Evolutionary conservation across 2,113 vertebrate species (phyloP).

Genomic region (Alectura lathami): DNA sequence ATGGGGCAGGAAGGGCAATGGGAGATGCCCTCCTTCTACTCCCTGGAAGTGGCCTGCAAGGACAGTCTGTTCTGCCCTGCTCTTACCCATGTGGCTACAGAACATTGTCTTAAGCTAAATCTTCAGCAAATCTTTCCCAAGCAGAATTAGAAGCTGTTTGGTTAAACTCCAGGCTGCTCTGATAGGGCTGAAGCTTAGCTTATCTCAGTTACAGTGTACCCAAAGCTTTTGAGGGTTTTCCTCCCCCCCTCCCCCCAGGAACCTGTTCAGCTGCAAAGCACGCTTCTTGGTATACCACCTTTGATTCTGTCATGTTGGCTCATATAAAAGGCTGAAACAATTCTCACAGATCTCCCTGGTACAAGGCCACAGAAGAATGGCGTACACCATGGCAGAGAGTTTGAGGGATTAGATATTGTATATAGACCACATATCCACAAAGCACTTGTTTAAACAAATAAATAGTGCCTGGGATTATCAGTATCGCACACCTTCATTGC

Average conservation of each 20-base stretch:
- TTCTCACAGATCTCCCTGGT: neutral
- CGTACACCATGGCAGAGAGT: neutral
- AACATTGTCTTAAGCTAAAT: conserved; percentile 39
- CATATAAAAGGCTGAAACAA: neutral
- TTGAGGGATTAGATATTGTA: neutral
- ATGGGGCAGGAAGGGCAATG: neutral
- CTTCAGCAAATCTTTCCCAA: conserved; percentile 30
- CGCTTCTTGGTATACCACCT: neutral
- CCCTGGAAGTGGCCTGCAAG: neutral
- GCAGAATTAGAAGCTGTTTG: conserved; percentile 14
- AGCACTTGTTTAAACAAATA: neutral
- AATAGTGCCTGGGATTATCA: neutral
- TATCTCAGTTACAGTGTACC: neutral
- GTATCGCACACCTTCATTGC: neutral
- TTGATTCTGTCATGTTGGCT: neutral
- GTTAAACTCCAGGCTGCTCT: neutral
- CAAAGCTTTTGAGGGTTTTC: neutral
- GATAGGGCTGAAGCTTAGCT: neutral
- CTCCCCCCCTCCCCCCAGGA: too few species aligned
- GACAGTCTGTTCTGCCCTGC: conserved; percentile 1
- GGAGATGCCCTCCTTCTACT: neutral
- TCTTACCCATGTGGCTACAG: neutral
- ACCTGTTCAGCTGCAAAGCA: neutral
- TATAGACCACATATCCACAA: neutral
- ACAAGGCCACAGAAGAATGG: neutral